phyloP scores from a whole-genome alignment of 2,113 vertebrate genomes.

The Hypomesus transpacificus region DNA sequence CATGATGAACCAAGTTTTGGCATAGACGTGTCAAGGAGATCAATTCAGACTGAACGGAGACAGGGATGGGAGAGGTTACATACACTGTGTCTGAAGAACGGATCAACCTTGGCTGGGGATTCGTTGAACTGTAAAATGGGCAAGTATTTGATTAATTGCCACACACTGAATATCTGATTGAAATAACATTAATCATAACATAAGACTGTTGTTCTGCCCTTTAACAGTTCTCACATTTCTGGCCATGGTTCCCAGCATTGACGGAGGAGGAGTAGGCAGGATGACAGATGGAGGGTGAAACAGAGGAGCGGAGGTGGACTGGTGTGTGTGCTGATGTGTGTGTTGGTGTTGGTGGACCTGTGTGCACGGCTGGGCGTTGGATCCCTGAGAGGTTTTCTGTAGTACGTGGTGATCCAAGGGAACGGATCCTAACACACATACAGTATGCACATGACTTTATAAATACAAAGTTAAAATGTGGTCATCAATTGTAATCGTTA shows the following conservation, averaged over 20 bases:
- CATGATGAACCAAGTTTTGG: neutral
- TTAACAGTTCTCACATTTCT: conserved; percentile 43
- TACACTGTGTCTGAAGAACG: conserved; percentile 74
- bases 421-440: no score
- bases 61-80: conserved; percentile 29
- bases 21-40: no score
- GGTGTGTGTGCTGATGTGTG: conserved; percentile 75
- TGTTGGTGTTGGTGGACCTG: conserved; percentile 45
- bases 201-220: neutral
- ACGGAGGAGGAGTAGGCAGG: conserved; percentile 34
- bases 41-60: neutral
- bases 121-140: conserved; percentile 69
- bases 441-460: no score
- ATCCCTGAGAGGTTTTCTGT: neutral
- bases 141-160: neutral
- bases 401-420: no score
- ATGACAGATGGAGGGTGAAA: conserved; percentile 46
- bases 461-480: neutral
- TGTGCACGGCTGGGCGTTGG: conserved; percentile 12
- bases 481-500: neutral
- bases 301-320: conserved; percentile 77
- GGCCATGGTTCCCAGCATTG: conserved; percentile 61
- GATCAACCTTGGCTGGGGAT: conserved; percentile 75
- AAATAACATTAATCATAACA: no score
- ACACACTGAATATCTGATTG: no score